Evolutionary conservation across 2,797 vertebrate species (phyloP), one percentile per base, ranked within the genome.

Genomic region (Anolis apletophallus): DNA sequence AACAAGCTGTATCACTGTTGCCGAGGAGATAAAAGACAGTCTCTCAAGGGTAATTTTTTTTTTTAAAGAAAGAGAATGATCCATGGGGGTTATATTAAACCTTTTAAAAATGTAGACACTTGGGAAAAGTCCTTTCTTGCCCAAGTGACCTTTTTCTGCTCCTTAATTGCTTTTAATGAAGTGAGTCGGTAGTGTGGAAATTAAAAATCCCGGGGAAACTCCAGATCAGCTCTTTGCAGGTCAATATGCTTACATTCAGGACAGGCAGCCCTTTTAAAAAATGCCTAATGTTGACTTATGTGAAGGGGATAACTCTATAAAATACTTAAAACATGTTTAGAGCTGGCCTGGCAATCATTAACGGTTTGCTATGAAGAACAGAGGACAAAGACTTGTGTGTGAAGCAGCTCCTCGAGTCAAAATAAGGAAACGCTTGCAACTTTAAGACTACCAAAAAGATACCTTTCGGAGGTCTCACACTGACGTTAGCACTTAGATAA

Each of bases 91-190:
- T 94, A 86, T 90, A 93, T 87, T 95, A 93, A 95, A 93, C 92
- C 94, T 94, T 94, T 92, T 83, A 93, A 95, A 92, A 93, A 94
- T 87, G 91, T 93, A 94, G 92, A 94, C 91, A 92, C 91, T 90
- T 94, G 6, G 6, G 88, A 91, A 90, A 94, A 92, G 87, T 72
- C 69, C 89, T 94, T 91, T 91, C 87, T 90, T 94, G 87, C 90
- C 94, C 89, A 87, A 85, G 91, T 93, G 93, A 93, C 90, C 91
- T 91, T 76, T 94, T 91, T 83, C 85, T 90, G 86, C 88, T 93
- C 92, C 93, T 94, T 94, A 95, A 95, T 94, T 94, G 94, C 91
- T 91, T 92, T 92, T 94, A 94, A 93, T 94, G 92, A 93, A 95
- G 88, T 83, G 77, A 74, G 90, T 72, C 88, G 91, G 92, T 94